Conservation (phyloP, 2,888 invertebrate species). For the Campoplex capitator region DNA sequence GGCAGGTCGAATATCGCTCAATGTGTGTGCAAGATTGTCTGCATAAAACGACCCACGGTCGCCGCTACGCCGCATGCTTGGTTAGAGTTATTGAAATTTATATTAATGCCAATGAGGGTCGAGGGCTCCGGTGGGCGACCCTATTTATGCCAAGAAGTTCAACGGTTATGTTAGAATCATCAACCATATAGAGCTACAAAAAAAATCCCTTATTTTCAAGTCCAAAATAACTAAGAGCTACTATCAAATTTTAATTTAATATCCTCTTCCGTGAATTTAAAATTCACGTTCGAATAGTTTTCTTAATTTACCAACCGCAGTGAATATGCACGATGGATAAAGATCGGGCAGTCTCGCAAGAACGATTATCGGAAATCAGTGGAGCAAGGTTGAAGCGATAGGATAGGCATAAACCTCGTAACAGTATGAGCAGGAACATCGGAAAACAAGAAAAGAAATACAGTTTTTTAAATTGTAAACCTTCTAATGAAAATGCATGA, state of each 20-base stretch:
- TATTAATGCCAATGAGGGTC: constrained; percentile 76
- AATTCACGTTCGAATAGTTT: background rate
- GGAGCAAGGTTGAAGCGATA: too few species aligned
- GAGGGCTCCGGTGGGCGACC: constrained; percentile 70
- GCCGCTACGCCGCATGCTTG: constrained; percentile 62
- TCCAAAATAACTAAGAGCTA: background rate
- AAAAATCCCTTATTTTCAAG: background rate
- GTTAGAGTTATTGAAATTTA: constrained; percentile 78
- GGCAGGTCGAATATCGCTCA: background rate
- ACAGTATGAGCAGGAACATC: too few species aligned
- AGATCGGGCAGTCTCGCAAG: too few species aligned
- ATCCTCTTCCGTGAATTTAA: background rate
- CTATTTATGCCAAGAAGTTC: constrained; percentile 38
- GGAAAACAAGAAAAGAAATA: too few species aligned
- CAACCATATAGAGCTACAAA: background rate
- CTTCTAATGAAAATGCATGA: background rate
- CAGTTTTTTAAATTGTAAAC: background rate
- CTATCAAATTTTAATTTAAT: background rate
- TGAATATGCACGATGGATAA: too few species aligned
- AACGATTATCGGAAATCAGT: too few species aligned
- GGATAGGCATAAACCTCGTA: too few species aligned
- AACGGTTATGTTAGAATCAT: background rate
- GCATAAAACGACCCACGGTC: constrained; percentile 41
- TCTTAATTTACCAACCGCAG: background rate
- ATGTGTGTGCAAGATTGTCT: constrained; percentile 12